Percentiles rank a stretch among this genome's conserved stretches.
Evolutionary conservation across 2,888 invertebrate species (phyloP).

Genomic region (Gari tellinella): DNA sequence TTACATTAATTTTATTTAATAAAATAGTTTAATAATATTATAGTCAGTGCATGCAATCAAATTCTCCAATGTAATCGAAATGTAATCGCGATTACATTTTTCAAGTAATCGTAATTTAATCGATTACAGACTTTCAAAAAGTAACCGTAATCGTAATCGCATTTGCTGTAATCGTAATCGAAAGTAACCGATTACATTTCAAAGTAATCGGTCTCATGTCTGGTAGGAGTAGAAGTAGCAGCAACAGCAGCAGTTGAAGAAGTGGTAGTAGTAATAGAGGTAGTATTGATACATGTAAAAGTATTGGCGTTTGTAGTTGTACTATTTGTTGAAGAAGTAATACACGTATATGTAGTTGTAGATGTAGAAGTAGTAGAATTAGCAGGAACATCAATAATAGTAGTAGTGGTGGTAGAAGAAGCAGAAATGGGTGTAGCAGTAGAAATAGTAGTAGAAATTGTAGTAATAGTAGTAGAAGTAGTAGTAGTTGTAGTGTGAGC

Average conservation of each 20-base stretch:
- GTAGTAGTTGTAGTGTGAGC: background rate
- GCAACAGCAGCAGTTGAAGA: background rate
- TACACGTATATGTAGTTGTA: background rate
- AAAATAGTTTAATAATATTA: too few species aligned
- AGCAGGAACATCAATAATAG: background rate
- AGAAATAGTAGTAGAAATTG: too few species aligned
- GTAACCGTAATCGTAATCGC: too few species aligned
- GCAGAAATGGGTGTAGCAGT: background rate
- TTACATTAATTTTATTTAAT: too few species aligned
- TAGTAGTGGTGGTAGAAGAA: slow-evolving; percentile 1
- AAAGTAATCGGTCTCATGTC: background rate
- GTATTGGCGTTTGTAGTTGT: background rate
- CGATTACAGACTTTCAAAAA: too few species aligned
- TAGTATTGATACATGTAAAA: background rate
- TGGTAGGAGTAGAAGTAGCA: background rate
- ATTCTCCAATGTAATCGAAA: background rate
- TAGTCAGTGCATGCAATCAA: too few species aligned
- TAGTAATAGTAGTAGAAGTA: background rate
- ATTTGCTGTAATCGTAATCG: too few species aligned
- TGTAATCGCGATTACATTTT: too few species aligned
- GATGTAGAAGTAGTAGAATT: background rate
- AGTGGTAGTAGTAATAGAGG: background rate
- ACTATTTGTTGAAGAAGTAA: background rate
- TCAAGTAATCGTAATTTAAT: too few species aligned
- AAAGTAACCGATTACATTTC: too few species aligned